Conservation (phyloP, 2,888 invertebrate species). For the Teleiodes luculella region DNA sequence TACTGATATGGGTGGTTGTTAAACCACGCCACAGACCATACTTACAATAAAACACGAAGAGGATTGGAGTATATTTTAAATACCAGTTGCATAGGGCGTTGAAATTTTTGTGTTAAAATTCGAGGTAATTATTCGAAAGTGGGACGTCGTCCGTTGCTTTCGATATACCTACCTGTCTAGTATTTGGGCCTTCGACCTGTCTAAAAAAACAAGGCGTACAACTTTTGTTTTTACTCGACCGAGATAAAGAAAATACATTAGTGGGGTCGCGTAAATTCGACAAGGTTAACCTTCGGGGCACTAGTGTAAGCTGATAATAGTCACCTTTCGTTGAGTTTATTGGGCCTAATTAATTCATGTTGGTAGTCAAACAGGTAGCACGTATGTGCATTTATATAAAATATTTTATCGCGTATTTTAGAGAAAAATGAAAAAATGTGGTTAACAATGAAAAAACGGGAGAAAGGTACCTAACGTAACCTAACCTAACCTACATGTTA, state of each 20-base stretch:
- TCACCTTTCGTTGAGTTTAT: not conserved
- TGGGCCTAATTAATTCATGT: not conserved
- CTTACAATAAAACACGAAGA: not conserved
- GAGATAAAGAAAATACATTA: slow-evolving; percentile 30
- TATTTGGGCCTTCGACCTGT: slow-evolving; percentile 49
- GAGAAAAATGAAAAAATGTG: no score
- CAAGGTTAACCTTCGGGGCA: no score
- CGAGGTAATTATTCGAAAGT: slow-evolving; percentile 60
- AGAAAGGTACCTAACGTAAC: no score
- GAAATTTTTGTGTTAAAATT: slow-evolving; percentile 32
- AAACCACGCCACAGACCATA: no score
- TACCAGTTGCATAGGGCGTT: slow-evolving; percentile 19
- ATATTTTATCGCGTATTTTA: no score
- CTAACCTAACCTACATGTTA: no score
- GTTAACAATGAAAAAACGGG: no score
- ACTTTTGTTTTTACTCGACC: slow-evolving; percentile 70
- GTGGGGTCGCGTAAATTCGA: not conserved
- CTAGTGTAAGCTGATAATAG: no score
- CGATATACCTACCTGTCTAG: not conserved
- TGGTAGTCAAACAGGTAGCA: not conserved
- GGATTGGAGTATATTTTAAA: not conserved
- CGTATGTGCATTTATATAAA: not conserved
- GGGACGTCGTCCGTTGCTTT: slow-evolving; percentile 29
- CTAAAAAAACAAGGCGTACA: slow-evolving; percentile 66
- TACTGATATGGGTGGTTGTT: no score